Percentiles rank a stretch among this genome's conserved stretches.
Evolutionary conservation across 2,888 invertebrate genomes (phyloP).

Genomic region (Seira musarum): DNA sequence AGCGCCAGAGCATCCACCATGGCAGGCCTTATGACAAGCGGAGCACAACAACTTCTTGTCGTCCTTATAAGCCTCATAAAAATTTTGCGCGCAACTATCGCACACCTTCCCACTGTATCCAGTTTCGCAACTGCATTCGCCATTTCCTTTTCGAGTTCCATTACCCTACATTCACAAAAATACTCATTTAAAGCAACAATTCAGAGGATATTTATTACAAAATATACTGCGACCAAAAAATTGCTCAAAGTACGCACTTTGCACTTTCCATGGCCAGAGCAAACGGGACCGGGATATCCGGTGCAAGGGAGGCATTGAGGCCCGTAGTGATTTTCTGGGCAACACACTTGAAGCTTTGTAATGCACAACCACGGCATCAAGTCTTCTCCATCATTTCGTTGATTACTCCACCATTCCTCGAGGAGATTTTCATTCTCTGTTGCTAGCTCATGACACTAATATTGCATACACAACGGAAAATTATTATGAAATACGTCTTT

Average conservation of each 20-base stretch:
- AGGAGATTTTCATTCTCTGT: conserved; percentile 87
- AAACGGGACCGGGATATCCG: conserved; percentile 82
- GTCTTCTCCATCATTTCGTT: conserved; percentile 77
- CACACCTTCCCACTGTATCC: conserved; percentile 88
- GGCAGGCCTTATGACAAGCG: conserved; percentile 85
- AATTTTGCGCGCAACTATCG: conserved; percentile 82
- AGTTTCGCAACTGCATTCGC: conserved; percentile 87
- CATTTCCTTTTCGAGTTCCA: conserved; percentile 94
- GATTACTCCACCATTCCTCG: conserved; percentile 91
- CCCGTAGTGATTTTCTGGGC: conserved; percentile 88
- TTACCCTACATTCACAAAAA: conserved; percentile 79
- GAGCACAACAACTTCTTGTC: conserved; percentile 83
- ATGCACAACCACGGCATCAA: conserved; percentile 86
- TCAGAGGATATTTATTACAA: background rate
- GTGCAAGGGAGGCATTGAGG: conserved; percentile 85
- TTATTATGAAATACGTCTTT: background rate
- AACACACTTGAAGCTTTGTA: conserved; percentile 83
- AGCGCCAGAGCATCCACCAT: conserved; percentile 82
- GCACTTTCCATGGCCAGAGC: conserved; percentile 87
- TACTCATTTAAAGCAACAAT: background rate
- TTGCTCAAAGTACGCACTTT: conserved; percentile 73
- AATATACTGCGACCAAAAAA: background rate
- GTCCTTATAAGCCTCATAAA: conserved; percentile 83
- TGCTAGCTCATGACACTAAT: conserved; percentile 89
- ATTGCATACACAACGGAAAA: conserved; percentile 55